Evolutionary conservation across 2,888 invertebrate genomes (phyloP), one percentile per base, ranked within the genome.

Genomic region (Stramonita haemastoma): DNA sequence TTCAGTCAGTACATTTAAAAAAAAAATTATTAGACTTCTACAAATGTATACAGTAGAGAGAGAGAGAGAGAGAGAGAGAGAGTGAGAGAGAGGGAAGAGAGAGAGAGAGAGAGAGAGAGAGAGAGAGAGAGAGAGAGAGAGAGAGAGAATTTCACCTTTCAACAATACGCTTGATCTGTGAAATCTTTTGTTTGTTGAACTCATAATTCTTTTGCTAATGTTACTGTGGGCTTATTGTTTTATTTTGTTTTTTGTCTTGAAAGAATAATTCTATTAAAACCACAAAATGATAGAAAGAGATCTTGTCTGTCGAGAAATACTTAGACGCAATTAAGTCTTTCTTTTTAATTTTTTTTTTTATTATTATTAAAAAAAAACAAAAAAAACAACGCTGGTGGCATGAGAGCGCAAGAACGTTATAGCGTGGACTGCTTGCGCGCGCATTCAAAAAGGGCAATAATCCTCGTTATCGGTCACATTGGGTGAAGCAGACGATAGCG

Each of bases 401-500:
- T 73, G 73, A 73, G 73, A 11, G 8, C 2, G 8, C 22, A 26
- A 73, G 22, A 11, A 8, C 73, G 29, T 22, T 22, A 17, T n/a
- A 77, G 60, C 56, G 29, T 36, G 79, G 79, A 56, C 86, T 60
- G n/a, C 29, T 22, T 32, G 22, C 6, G 86, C 57, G 29, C 19
- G 29, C 13, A n/a, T 57, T 26, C n/a, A 57, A n/a, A 86, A 60
- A 60, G 57, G 56, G 57, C 26, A 86, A 60, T 29, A 86, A 86
- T 86, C 66, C 29, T 32, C 29, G 4, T 86, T 19, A 56, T 60
- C 36, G 26, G 26, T n/a, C 36, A n/a, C 36, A 57, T 15, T 19
- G 34, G 86, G 66, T 19, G 70, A 70, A 86, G 70, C 70, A 86
- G 70, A 60, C 34, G 86, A 79, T 79, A 79, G 34, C 34, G 34